phyloP scores from a whole-genome alignment of 2,888 invertebrate species.

The Drosophila yooni region DNA sequence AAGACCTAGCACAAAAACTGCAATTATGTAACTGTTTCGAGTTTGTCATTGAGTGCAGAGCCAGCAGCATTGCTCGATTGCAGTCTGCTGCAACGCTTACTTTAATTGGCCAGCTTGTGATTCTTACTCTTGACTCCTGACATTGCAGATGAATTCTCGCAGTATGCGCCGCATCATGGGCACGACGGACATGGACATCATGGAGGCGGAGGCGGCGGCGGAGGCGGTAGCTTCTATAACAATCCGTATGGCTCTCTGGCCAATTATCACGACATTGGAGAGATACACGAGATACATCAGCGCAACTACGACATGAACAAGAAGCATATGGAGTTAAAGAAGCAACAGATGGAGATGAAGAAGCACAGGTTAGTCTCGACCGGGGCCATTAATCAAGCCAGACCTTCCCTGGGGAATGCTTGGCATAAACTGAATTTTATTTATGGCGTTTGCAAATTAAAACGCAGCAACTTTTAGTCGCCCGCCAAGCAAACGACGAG shows the following conservation, averaged over 20 bases:
- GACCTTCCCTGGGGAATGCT: conserved; percentile 14
- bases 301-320: conserved; percentile 84
- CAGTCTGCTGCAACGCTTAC: conserved; percentile 41
- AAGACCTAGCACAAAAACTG: background rate
- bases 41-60: conserved; percentile 24
- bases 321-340: conserved; percentile 83
- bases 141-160: conserved; percentile 80
- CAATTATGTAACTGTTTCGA: conserved; percentile 27
- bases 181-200: conserved; percentile 81
- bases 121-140: conserved; percentile 11
- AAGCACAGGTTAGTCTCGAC: conserved; percentile 83
- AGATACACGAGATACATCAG: conserved; percentile 82
- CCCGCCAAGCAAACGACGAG: conserved; percentile 32
- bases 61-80: conserved; percentile 5
- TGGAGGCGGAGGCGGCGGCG: conserved; percentile 60
- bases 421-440: conserved; percentile 52
- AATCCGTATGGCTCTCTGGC: conserved; percentile 83
- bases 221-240: conserved; percentile 75
- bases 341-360: conserved; percentile 76
- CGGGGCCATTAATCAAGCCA: conserved; percentile 52
- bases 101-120: conserved; percentile 61
- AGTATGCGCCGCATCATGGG: conserved; percentile 70
- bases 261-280: conserved; percentile 83
- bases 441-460: conserved; percentile 71
- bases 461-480: conserved; percentile 61